Base-by-base conservation (phyloP, 1,140 invertebrate species). In the Ericerus pela region DNA sequence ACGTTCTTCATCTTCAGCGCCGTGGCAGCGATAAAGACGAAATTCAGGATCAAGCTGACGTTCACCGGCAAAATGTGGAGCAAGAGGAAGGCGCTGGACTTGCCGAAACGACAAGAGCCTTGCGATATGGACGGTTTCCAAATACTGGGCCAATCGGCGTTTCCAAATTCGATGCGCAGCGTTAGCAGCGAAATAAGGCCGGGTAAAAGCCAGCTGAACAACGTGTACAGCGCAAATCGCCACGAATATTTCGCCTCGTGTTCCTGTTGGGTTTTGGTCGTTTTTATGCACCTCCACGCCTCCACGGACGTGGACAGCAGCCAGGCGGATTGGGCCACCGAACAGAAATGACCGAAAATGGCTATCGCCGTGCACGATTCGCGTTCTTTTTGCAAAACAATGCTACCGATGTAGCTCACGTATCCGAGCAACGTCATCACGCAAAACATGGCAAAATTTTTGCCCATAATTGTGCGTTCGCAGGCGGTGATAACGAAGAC, bases 271-370 rank as follows among this genome's bases (percentile, higher is more conserved):
- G 65, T 65, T 1, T 74, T 75, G 3, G 75, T 73, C 57, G 72
- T 54, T 53, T 66, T 60, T 10, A 77, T 63, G 18, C 77, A 76
- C 28, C 69, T 62, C 66, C 70, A 79, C 1, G 78, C 69, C 60
- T 79, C 77, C 62, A 72, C 78, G 0, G 77, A 70, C 66, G 79
- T 73, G 1, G 76, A 70, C 36, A 74, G 72, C 72, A 76, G 77
- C 78, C 78, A 79, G 56, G 73, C 73, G 60, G 79, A 79, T 0
- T 76, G 70, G 0, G 73, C 67, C 24, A 79, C 65, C 61, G 77
- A 76, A 28, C 69, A 38, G 62, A 74, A 79, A 58, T 75, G 75
- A 1, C 73, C 69, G 14, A 67, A 54, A 0, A 75, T 63, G 0
- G 72, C 76, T 12, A 73, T 62, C 0, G 66, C 62, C 14, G 61